Percentiles rank a stretch among this genome's conserved stretches.
Conservation (phyloP, 1,140 invertebrate species). For the Drosophila tsacasi region DNA sequence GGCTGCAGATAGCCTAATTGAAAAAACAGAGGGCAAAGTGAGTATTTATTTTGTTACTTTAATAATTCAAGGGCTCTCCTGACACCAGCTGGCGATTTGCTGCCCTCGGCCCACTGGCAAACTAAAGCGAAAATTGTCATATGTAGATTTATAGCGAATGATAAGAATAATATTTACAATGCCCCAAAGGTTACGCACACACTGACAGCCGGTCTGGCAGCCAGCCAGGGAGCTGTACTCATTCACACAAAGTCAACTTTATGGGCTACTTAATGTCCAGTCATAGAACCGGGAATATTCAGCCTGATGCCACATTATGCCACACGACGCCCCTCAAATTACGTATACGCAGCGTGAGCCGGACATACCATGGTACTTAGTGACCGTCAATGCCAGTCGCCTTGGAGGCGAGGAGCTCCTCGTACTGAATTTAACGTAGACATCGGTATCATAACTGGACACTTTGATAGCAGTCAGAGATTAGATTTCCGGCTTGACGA, state of each 20-base stretch:
- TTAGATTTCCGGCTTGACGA: conserved; percentile 61
- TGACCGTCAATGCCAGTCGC: conserved; percentile 39
- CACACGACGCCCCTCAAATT: conserved; percentile 77
- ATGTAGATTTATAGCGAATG: conserved; percentile 80
- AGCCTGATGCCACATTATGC: conserved; percentile 76
- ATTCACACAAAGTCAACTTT: conserved; percentile 68
- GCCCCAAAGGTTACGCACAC: conserved; percentile 62
- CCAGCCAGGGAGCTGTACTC: conserved; percentile 15
- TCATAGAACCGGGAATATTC: conserved; percentile 47
- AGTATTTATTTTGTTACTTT: conserved; percentile 44
- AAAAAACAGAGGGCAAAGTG: conserved; percentile 9
- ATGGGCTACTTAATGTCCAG: conserved; percentile 70
- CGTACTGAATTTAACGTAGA: conserved; percentile 54
- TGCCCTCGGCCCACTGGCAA: conserved; percentile 36
- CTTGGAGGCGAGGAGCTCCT: conserved; percentile 57
- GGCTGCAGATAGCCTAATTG: conserved; percentile 40
- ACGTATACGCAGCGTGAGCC: conserved; percentile 60
- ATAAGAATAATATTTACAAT: conserved; percentile 82
- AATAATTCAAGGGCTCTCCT: conserved; percentile 41
- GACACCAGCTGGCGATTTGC: conserved; percentile 14
- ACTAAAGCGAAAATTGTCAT: conserved; percentile 77
- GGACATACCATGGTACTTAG: conserved; percentile 46
- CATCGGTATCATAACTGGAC: conserved; percentile 69
- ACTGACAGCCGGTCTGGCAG: conserved; percentile 17
- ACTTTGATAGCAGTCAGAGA: conserved; percentile 73